These are phyloP conservation scores for Melipona bicolor DNA, from an alignment of 2,888 invertebrate species.

Conservation along the genomic window DNA sequence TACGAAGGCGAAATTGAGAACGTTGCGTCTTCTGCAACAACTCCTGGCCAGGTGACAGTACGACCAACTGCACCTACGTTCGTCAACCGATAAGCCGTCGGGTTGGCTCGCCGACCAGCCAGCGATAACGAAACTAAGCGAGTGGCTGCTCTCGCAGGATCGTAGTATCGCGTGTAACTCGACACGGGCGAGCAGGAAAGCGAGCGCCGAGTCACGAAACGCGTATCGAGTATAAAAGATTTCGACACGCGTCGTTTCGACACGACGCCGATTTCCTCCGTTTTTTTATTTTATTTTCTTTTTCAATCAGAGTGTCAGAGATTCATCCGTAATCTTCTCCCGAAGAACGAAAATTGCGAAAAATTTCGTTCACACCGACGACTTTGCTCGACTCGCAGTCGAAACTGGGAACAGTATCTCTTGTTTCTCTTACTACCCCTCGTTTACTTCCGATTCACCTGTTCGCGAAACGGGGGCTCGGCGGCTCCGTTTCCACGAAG, in stretches of 20 bases:
- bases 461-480: not conserved
- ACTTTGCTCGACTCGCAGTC: too few relatives aligned
- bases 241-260: not conserved
- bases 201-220: not conserved
- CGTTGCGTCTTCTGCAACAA: slow-evolving; percentile 67
- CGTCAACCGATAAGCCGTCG: slow-evolving; percentile 73
- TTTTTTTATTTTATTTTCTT: too few relatives aligned
- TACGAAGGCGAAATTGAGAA: too few relatives aligned
- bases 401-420: too few relatives aligned
- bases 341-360: too few relatives aligned
- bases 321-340: too few relatives aligned
- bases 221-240: not conserved
- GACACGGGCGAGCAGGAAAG: slow-evolving; percentile 13
- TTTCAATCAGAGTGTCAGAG: too few relatives aligned
- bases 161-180: slow-evolving; percentile 41
- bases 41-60: slow-evolving; percentile 66
- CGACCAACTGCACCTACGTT: slow-evolving; percentile 49
- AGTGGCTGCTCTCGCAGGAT: slow-evolving; percentile 44
- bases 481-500: slow-evolving; percentile 28
- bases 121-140: slow-evolving; percentile 53
- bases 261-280: too few relatives aligned
- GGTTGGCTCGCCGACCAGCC: slow-evolving; percentile 59
- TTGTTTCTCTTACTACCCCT: not conserved
- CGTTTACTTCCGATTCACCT: slow-evolving; percentile 30
- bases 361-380: too few relatives aligned